These are phyloP conservation scores for Avahi laniger DNA, from an alignment of 2,797 vertebrate genomes.

Conservation along the genomic window DNA sequence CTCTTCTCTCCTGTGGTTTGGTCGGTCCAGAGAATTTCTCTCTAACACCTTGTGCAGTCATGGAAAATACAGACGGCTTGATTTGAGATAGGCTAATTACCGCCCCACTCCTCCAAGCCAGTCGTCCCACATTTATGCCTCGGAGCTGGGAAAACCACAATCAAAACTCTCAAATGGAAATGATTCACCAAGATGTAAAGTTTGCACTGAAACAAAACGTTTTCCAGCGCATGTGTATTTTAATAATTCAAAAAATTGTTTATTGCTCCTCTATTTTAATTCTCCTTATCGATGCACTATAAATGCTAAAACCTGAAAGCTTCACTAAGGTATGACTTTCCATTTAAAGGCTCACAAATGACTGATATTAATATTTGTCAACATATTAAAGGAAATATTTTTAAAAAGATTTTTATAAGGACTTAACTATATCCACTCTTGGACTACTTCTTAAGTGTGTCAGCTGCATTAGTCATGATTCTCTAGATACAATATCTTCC, in stretches of 20 bases:
- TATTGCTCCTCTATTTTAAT: not conserved
- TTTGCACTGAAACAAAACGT: conserved; percentile 17
- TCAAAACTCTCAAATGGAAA: not conserved
- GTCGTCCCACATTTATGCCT: not conserved
- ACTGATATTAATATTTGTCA: not conserved
- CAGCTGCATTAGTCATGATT: not conserved
- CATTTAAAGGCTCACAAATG: not conserved
- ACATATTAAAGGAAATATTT: not conserved
- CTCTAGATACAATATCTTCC: not conserved
- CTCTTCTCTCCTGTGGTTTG: not conserved
- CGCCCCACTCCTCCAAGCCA: not conserved
- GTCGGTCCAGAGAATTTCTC: not conserved
- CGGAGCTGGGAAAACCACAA: not conserved
- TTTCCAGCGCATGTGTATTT: not conserved
- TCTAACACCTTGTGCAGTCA: not conserved
- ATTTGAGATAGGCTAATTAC: not conserved
- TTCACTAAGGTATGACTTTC: not conserved
- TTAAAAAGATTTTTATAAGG: conserved; percentile 25
- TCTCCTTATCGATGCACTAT: not conserved
- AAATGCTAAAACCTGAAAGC: not conserved
- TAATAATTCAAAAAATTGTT: not conserved
- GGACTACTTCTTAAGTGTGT: not conserved
- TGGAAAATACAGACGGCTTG: not conserved
- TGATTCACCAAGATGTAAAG: not conserved
- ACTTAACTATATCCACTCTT: not conserved